Percentiles rank a stretch among this genome's conserved stretches.
These are phyloP conservation scores for Diabrotica undecimpunctata DNA, from an alignment of 1,140 invertebrate species.

Conservation along the genomic window DNA sequence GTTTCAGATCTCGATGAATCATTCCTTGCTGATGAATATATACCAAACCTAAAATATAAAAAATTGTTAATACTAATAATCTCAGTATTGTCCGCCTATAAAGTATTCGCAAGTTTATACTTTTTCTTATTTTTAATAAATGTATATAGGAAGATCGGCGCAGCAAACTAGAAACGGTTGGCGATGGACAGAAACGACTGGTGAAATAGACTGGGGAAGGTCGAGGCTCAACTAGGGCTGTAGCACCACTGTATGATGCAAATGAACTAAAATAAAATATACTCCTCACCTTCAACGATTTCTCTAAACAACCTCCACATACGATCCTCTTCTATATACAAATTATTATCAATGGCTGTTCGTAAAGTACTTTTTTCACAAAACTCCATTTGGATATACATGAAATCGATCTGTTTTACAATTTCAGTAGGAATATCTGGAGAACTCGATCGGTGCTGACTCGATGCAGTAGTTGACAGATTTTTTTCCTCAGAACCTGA, in stretches of 20 bases:
- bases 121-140: too few relatives aligned
- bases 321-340: conserved; percentile 74
- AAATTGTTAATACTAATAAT: neutral
- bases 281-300: conserved; percentile 72
- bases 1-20: conserved; percentile 92
- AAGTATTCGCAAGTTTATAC: too few relatives aligned
- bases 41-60: conserved; percentile 56
- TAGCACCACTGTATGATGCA: too few relatives aligned
- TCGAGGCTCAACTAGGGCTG: too few relatives aligned
- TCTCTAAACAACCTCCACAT: conserved; percentile 91
- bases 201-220: too few relatives aligned
- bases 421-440: conserved; percentile 20
- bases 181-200: too few relatives aligned
- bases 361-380: conserved; percentile 82
- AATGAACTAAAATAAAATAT: neutral
- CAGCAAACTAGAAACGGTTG: too few relatives aligned
- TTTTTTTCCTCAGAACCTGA: conserved; percentile 40
- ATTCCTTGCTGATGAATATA: conserved; percentile 95
- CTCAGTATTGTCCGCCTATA: too few relatives aligned
- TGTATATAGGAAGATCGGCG: too few relatives aligned
- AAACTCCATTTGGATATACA: conserved; percentile 94
- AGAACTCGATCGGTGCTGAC: neutral
- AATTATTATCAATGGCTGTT: conserved; percentile 80
- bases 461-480: neutral
- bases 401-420: conserved; percentile 55